Percentiles rank a stretch among this genome's conserved stretches.
These are phyloP conservation scores for Hypotaenidia okinawae DNA, from an alignment of 2,797 vertebrate genomes.

Conservation along the genomic window DNA sequence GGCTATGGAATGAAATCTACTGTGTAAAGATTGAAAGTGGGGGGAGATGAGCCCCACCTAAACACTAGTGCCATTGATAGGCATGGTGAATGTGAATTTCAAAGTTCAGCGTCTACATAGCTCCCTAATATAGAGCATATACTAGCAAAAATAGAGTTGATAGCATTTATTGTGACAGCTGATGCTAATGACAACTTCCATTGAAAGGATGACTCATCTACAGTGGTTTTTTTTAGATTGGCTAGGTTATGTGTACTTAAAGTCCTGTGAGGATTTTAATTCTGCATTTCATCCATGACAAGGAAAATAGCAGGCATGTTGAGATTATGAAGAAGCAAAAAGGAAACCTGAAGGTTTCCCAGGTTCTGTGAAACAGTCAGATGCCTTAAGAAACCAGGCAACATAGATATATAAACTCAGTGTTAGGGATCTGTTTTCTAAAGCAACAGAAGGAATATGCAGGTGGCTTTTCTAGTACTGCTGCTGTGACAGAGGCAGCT, in stretches of 20 bases:
- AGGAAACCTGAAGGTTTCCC: conserved; percentile 21
- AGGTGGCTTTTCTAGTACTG: background rate
- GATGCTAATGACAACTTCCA: background rate
- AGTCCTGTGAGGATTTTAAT: background rate
- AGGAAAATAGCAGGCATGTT: background rate
- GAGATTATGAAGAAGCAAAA: background rate
- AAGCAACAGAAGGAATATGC: background rate
- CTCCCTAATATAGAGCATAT: background rate
- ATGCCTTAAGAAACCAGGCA: background rate
- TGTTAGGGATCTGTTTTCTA: background rate
- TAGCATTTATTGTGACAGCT: conserved; percentile 20
- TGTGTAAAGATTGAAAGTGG: background rate
- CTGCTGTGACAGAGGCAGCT: background rate
- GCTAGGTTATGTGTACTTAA: background rate
- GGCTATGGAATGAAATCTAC: background rate
- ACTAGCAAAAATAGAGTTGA: background rate
- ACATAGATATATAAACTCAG: background rate
- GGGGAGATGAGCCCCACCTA: background rate
- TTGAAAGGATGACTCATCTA: background rate
- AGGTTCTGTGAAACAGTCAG: conserved; percentile 15
- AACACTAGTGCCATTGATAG: background rate
- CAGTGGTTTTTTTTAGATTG: background rate
- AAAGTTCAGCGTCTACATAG: background rate
- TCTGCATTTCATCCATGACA: background rate
- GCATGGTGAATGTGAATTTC: background rate